Conservation (phyloP, 2,888 invertebrate species). For the Rhopalosiphum nymphaeae region DNA sequence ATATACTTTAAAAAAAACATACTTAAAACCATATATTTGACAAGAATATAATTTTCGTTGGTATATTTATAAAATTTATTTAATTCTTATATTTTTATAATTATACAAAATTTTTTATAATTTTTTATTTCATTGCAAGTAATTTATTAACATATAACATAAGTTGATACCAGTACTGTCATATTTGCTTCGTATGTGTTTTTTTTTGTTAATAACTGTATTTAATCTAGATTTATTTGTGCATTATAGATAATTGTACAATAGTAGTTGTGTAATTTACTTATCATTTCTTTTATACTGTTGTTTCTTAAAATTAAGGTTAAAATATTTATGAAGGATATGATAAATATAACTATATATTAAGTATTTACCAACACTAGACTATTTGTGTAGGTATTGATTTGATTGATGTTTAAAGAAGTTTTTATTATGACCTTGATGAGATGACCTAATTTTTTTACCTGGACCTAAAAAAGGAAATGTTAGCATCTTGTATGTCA, state of each 20-base stretch:
- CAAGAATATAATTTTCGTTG: no score
- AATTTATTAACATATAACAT: slow-evolving; percentile 2
- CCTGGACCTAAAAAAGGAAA: slow-evolving; percentile 60
- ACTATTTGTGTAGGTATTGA: neutral
- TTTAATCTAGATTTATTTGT: neutral
- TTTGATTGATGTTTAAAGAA: slow-evolving; percentile 30
- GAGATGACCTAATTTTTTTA: slow-evolving; percentile 55
- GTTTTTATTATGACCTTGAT: slow-evolving; percentile 45
- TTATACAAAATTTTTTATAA: neutral
- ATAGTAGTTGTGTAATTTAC: neutral
- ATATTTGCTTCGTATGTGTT: slow-evolving; percentile 1
- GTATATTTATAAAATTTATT: neutral
- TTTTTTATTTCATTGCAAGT: neutral
- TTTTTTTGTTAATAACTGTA: slow-evolving; percentile 19
- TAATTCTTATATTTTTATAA: neutral
- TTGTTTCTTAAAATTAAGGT: neutral
- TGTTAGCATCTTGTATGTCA: slow-evolving; percentile 55
- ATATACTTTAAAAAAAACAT: neutral
- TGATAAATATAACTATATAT: neutral
- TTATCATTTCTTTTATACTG: slow-evolving; percentile 11
- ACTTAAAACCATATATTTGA: neutral
- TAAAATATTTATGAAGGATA: neutral
- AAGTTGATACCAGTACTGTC: neutral
- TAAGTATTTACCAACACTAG: slow-evolving; percentile 11
- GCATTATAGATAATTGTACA: neutral